Evolutionary conservation across 1,140 invertebrate species (phyloP), one percentile per base, ranked within the genome.

Genomic region (Aphelenchoides besseyi): DNA sequence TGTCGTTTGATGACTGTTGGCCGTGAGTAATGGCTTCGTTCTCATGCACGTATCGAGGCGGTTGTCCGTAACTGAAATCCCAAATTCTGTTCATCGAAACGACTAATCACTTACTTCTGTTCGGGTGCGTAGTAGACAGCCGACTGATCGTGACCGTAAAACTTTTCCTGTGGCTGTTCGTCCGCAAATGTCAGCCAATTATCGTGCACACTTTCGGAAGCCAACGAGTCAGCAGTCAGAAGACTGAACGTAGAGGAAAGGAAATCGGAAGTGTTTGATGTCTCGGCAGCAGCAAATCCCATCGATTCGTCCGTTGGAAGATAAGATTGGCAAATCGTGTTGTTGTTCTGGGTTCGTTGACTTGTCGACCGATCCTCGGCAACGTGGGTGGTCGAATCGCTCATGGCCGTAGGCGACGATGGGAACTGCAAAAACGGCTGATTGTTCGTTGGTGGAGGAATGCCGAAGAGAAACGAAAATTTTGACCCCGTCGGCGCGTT

Each of bases 221-320:
- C 5, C 18, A 18, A 8, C 55, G 55, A 59, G 55, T 59, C 55
- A 12, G 55, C 5, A 18, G 55, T 59, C 5, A 59, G 55, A 8
- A 59, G 55, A 33, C 55, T 59, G 55, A 59, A 59, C 5, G 55
- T 59, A 33, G 55, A 59, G 26, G 55, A 59, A 8, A 59, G 55
- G 55, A 59, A 59, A 23, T 59, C 55, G 5, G 55, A 59, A 23
- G 55, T 59, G 55, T 59, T 59, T 5, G 55, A 59, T 8, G 55
- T 33, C 5, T 18, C 41, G 12, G 41, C 41, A 12, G 41, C 55
- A 23, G 5, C 26, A 23, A 29, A 33, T 5, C 55, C 55, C 5
- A 18, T 12, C 55, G 16, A 12, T 12, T 59, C 55, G 55, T 59
- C 26, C 55, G 23, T 59, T 23, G 12, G 12, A 28, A 59, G 5